Percentiles rank a stretch among this genome's conserved stretches.
Conservation (phyloP, 2,113 vertebrate species). For the Vireo altiloquus region DNA sequence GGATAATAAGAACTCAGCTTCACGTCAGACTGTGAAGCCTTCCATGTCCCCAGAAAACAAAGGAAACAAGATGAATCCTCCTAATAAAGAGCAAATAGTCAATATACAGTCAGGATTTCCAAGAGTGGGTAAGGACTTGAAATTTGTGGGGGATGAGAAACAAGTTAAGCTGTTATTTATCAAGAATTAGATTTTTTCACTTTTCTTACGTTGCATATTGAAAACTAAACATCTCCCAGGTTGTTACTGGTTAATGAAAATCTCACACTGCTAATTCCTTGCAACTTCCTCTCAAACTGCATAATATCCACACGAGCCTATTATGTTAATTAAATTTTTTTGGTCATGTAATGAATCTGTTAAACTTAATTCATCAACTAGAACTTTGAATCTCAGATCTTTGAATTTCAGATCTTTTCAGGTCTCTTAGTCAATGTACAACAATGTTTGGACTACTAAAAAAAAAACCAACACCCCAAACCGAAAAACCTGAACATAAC, state of each 20-base stretch:
- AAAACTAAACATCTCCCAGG: background rate
- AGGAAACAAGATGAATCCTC: background rate
- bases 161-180: background rate
- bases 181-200: background rate
- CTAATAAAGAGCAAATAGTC: background rate
- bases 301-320: fast-evolving
- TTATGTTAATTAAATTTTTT: background rate
- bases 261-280: background rate
- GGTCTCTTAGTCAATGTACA: background rate
- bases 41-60: background rate
- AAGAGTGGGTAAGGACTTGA: background rate
- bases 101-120: background rate
- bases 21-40: background rate
- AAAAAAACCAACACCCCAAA: too few relatives aligned
- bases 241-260: background rate
- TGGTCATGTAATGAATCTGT: background rate
- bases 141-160: background rate
- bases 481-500: background rate
- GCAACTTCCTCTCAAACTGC: background rate
- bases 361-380: background rate
- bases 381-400: background rate
- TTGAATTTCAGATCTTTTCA: background rate
- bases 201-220: background rate
- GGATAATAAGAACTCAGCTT: background rate
- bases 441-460: background rate